Percentiles rank a stretch among this genome's conserved stretches.
phyloP scores from a whole-genome alignment of 1,140 invertebrate species.

The Rhagoletis zephyria region DNA sequence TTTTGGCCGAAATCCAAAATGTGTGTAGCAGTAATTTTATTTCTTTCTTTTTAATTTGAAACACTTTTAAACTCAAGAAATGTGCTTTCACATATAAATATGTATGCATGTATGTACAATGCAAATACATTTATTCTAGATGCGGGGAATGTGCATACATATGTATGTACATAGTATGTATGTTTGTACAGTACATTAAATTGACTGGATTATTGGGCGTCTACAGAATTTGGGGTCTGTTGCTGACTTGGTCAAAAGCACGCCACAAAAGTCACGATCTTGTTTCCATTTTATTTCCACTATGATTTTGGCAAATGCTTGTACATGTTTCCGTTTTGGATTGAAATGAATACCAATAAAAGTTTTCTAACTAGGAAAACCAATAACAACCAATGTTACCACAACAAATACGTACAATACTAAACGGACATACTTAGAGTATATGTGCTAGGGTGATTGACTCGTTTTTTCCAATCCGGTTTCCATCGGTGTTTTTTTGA shows the following conservation, averaged over 20 bases:
- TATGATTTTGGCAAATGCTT: neutral
- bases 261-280: neutral
- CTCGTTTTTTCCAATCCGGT: too few relatives aligned
- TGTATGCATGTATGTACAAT: neutral
- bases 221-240: neutral
- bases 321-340: neutral
- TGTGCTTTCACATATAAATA: neutral
- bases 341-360: neutral
- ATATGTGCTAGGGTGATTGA: too few relatives aligned
- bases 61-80: neutral
- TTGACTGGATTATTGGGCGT: too few relatives aligned
- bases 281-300: neutral
- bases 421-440: neutral
- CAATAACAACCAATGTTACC: neutral
- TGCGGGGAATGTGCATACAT: neutral
- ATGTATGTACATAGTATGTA: neutral
- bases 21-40: neutral
- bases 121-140: neutral
- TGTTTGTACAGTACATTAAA: neutral
- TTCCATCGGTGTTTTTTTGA: too few relatives aligned
- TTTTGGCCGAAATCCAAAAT: constrained; percentile 8
- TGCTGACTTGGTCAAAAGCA: neutral
- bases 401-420: neutral
- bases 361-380: neutral
- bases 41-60: neutral